Evolutionary conservation across 2,888 invertebrate species (phyloP), one percentile per base, ranked within the genome.

Genomic region (Asteroscopus sphinx): DNA sequence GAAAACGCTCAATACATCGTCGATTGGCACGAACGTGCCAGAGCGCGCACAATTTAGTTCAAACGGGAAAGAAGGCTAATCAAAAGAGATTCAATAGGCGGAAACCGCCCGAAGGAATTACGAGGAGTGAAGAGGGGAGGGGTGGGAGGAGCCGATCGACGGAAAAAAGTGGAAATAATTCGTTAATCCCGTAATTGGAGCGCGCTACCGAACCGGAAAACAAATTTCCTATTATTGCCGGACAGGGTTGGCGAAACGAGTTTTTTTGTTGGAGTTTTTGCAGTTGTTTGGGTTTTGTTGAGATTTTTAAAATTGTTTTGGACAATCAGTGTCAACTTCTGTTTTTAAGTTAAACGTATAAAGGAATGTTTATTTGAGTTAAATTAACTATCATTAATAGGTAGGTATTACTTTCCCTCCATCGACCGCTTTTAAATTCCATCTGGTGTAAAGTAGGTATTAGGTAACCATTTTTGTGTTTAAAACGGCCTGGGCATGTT

Each of bases 171-270:
- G 93, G 93, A 93, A 93, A 93, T 93, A 94, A 94, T 94, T 93
- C 90, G 88, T 92, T 94, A 94, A 94, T 94, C 91, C 81, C 91
- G 93, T 93, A 94, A 92, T 93, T 92, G 93, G 88, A 87, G 83
- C 90, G 85, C 89, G 93, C 93, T 89, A 94, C 92, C 94, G 94
- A 94, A 94, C 94, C 94, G 94, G 94, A 94, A 94, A 92, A 93
- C 93, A 93, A 94, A 94, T 94, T 94, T 93, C 91, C 94, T 88
- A 93, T 93, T 92, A 94, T 91, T 92, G 88, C 77, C 53, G 52
- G 47, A 12, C 79, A 92, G 91, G 91, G 92, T 57, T 91, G 90
- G 17, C 77, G 30, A 11, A 1, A 9, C 28, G 7, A 35, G 6
- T 15, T 39, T 11, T n/a, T 28, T 32, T 40, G 9, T 11, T 7